A percentile compares a stretch with the other conserved stretches of the same genome.
These are phyloP conservation scores for Drosophila tropicalis DNA, from an alignment of 1,140 invertebrate genomes.

Conservation along the genomic window DNA sequence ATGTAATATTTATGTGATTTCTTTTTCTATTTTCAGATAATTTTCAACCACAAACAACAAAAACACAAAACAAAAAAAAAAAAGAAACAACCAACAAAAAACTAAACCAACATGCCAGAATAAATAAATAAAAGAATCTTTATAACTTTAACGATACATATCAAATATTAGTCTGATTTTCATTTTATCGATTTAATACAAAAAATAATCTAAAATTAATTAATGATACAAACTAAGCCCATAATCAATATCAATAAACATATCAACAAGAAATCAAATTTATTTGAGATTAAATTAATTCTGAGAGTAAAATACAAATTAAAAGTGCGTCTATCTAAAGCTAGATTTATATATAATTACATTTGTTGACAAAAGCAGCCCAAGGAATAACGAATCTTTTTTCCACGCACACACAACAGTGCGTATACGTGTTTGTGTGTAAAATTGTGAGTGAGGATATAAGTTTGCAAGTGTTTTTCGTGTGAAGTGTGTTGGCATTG, in stretches of 20 bases:
- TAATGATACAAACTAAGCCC: neutral
- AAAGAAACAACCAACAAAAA: neutral
- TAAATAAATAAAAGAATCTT: constrained; percentile 36
- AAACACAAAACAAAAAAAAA: neutral
- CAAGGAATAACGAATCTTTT: neutral
- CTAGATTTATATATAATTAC: neutral
- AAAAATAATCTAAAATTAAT: constrained; percentile 15
- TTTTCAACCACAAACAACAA: neutral
- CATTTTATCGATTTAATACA: constrained; percentile 23
- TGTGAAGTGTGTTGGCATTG: neutral
- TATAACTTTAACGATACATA: constrained; percentile 70
- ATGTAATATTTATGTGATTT: constrained; percentile 11
- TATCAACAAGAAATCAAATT: constrained; percentile 18
- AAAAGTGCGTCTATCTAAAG: neutral
- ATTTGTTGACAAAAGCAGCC: neutral
- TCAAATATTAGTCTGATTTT: constrained; percentile 73
- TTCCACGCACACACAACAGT: neutral
- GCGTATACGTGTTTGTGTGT: neutral
- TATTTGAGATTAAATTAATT: constrained; percentile 1
- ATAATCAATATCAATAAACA: constrained; percentile 28
- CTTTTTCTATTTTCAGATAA: constrained; percentile 37
- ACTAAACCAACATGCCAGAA: constrained; percentile 9
- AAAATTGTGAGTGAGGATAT: too few relatives aligned
- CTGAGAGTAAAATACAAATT: neutral
- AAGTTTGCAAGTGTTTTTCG: neutral